Conservation (phyloP, 2,888 invertebrate genomes). For the Serrognathus titanus region DNA sequence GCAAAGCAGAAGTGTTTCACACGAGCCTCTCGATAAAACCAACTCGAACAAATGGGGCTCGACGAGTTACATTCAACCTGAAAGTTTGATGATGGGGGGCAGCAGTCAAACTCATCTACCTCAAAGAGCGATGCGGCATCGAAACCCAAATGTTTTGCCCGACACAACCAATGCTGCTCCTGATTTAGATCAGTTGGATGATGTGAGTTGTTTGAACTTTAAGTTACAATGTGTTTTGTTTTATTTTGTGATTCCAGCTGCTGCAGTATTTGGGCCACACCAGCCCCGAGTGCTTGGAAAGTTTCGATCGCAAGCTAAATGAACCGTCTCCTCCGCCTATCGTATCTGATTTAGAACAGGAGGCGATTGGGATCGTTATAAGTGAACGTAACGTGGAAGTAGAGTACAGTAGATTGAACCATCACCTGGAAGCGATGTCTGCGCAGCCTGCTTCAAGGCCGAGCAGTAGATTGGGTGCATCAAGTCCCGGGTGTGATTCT, state of each 20-base stretch:
- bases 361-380: conserved; percentile 79
- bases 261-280: conserved; percentile 88
- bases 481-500: conserved; percentile 23
- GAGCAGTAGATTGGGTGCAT: conserved; percentile 30
- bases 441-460: conserved; percentile 41
- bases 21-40: conserved; percentile 6
- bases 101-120: conserved; percentile 48
- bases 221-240: neutral
- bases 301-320: conserved; percentile 68
- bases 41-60: conserved; percentile 28
- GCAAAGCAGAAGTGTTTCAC: conserved; percentile 9
- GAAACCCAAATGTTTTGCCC: conserved; percentile 74
- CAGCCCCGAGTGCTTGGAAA: conserved; percentile 80
- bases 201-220: conserved; percentile 58
- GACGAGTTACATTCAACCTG: conserved; percentile 37
- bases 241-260: conserved; percentile 53
- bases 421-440: conserved; percentile 39
- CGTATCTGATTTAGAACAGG: conserved; percentile 74
- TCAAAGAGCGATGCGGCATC: conserved; percentile 65
- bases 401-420: conserved; percentile 54
- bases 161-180: conserved; percentile 77
- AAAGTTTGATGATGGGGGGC: conserved; percentile 36
- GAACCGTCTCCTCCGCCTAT: conserved; percentile 68
- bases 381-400: conserved; percentile 82
- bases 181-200: conserved; percentile 88